phyloP scores from a whole-genome alignment of 2,113 vertebrate species.

The Nansenia antarctica region DNA sequence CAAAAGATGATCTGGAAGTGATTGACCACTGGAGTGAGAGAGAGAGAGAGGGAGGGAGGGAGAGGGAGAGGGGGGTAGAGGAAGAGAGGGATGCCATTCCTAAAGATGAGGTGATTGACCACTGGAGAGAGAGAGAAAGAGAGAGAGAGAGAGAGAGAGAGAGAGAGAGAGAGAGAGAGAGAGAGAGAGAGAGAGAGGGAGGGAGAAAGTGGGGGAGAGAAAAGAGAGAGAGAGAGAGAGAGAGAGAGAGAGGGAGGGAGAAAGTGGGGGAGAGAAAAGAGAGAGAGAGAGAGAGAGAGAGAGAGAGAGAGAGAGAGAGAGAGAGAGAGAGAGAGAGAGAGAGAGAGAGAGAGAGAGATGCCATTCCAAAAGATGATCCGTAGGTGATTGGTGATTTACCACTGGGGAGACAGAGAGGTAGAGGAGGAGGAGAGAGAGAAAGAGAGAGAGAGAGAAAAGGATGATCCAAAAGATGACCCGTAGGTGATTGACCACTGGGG shows the following conservation, averaged over 20 bases:
- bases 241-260: no score
- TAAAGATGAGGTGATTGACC: no score
- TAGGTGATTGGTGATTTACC: no score
- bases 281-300: constrained; percentile 69
- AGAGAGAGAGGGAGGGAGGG: background rate
- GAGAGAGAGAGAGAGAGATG: background rate
- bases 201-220: no score
- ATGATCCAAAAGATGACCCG: background rate
- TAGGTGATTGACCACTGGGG: no score
- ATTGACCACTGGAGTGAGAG: no score
- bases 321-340: constrained; percentile 53
- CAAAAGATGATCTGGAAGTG: background rate
- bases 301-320: constrained; percentile 70
- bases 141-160: no score
- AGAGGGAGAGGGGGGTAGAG: background rate
- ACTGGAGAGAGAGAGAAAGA: no score
- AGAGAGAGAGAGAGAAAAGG: background rate
- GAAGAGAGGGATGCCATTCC: background rate
- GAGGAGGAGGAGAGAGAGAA: background rate
- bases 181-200: constrained; percentile 75
- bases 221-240: background rate
- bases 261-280: constrained; percentile 65
- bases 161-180: constrained; percentile 72
- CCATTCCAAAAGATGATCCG: background rate
- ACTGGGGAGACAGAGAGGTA: background rate